Evolutionary conservation across 2,113 vertebrate genomes (phyloP), one percentile per base, ranked within the genome.

Genomic region (Cephalopterus ornatus): DNA sequence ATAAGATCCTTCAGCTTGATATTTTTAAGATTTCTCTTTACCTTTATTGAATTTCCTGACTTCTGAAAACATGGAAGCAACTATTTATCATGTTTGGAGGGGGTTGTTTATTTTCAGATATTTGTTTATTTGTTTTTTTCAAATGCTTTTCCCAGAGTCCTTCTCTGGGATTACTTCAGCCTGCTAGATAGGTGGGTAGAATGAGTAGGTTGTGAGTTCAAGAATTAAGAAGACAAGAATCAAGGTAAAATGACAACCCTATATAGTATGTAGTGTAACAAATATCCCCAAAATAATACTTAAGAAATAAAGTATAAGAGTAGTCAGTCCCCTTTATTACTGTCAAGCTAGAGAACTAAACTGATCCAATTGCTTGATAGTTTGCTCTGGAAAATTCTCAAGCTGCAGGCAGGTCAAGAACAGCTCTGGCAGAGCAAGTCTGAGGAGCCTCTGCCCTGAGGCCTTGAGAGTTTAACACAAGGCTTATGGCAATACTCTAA

Each of bases 341-440:
- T 55, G 11, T 55, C 8, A 20, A 66, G 35, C 10, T 62, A 14
- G n/a, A 82, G 27, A 58, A n/a, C 18, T 20, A 46, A 75, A 67
- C 11, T 80, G 24, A 62, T 27, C 18, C 41, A 33, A 32, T 50
- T 7, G 11, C 9, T 5, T 76, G 0, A 0, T 46, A 8, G 3
- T 55, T 91, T 83, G 10, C 50, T 83, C 27, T 76, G 33, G 23
- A 86, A 33, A 50, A 10, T 83, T 80, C 18, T 55, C 30, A 46
- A 33, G 8, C 20, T 56, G 12, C 30, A 24, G 7, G 3, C 23
- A 50, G 9, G 8, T 21, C 11, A 61, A 63, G 30, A 47, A 68
- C 83, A 65, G 3, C 3, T 62, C 15, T 19, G n/a, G 10, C 8
- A 84, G 49, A 80, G 15, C 3, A 80, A 72, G 14, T 8, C 14